These are phyloP conservation scores for Catocala sponsa DNA, from an alignment of 2,888 invertebrate genomes.

Conservation along the genomic window DNA sequence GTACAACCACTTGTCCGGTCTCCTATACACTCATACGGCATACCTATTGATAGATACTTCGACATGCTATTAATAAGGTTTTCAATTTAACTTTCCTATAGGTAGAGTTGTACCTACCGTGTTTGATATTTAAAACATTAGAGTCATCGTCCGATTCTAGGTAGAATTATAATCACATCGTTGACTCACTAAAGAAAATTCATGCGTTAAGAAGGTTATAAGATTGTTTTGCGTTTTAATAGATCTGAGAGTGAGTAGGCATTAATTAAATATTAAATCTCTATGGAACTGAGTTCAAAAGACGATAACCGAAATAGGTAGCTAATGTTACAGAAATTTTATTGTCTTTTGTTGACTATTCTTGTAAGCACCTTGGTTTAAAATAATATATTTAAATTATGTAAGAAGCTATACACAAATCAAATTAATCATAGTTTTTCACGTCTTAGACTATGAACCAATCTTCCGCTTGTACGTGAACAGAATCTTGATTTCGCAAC, in stretches of 20 bases:
- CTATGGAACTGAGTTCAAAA: too few species aligned
- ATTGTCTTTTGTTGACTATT: too few species aligned
- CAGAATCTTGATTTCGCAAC: conserved; percentile 8
- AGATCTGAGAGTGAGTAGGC: too few species aligned
- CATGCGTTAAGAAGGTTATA: background rate
- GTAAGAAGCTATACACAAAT: background rate
- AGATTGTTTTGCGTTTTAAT: too few species aligned
- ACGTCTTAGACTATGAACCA: background rate
- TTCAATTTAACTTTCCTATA: background rate
- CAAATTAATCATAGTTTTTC: background rate
- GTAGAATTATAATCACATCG: conserved; percentile 13
- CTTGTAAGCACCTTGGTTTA: too few species aligned
- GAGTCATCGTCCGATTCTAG: conserved; percentile 20
- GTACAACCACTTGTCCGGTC: too few species aligned
- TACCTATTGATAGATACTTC: background rate
- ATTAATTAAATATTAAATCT: too few species aligned
- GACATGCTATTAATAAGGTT: conserved; percentile 5
- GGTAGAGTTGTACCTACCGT: too few species aligned
- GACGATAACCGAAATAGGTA: too few species aligned
- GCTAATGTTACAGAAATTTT: too few species aligned
- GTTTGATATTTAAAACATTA: conserved; percentile 4
- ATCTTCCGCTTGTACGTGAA: conserved; percentile 6
- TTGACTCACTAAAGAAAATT: conserved; percentile 16
- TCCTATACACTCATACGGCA: too few species aligned
- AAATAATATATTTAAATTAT: too few species aligned